Percentiles rank a stretch among this genome's conserved stretches.
phyloP scores from a whole-genome alignment of 2,113 vertebrate species.

The Hiodon tergisus region DNA sequence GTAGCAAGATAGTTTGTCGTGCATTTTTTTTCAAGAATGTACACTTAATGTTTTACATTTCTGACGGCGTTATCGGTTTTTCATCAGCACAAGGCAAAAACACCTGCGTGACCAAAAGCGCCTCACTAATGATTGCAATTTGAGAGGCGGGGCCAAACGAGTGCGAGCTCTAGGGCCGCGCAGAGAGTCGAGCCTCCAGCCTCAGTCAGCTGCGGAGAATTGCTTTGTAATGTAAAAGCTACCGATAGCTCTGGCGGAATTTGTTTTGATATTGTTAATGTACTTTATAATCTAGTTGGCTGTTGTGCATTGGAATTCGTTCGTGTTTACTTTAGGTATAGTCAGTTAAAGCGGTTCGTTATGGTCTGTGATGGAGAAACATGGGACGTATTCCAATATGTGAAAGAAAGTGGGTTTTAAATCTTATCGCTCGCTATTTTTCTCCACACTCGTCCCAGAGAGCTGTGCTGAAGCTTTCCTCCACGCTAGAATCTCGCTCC shows the following conservation, averaged over 20 bases:
- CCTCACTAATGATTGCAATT: constrained; percentile 1
- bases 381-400: constrained; percentile 40
- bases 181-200: neutral
- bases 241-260: constrained; percentile 12
- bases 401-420: constrained; percentile 53
- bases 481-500: neutral
- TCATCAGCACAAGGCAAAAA: neutral
- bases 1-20: neutral
- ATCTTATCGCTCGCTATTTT: constrained; percentile 25
- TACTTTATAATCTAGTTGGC: no score
- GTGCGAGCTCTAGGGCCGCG: constrained; percentile 16
- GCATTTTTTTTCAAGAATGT: neutral
- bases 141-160: constrained; percentile 16
- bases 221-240: constrained; percentile 8
- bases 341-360: no score
- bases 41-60: neutral
- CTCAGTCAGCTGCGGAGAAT: constrained; percentile 16
- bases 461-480: constrained; percentile 34
- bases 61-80: neutral
- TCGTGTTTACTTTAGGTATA: neutral
- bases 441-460: constrained; percentile 26
- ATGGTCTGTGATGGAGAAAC: constrained; percentile 15
- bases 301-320: no score
- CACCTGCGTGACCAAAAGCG: neutral
- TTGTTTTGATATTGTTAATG: neutral